Base-by-base conservation (phyloP, 2,113 vertebrate species). In the Callaeas wilsoni region DNA sequence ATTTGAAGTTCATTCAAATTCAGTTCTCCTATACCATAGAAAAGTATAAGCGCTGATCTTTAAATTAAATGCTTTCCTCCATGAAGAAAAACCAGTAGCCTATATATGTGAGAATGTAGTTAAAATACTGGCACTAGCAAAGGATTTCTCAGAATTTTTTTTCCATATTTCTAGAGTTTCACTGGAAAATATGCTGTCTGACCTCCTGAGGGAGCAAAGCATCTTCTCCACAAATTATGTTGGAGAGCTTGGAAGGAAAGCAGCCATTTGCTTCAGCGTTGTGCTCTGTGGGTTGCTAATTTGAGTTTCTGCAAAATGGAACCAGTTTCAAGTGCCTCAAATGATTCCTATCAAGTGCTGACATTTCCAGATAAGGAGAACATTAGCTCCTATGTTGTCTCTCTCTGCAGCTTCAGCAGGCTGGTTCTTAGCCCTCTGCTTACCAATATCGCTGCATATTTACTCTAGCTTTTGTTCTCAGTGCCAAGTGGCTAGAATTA, bases 181-280 rank as follows among this genome's bases (percentile, higher is more conserved):
- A 87, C 80, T 90, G 79, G 92, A 92, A 96, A 97, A 97, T 96
- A 95, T 92, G 80, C 93, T 89, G 86, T 96, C 65, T 96, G 96
- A 96, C 96, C 95, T 97, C 94, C 88, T 96, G 92, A 96, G 94
- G 96, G 96, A 96, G 96, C 94, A 97, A 96, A 97, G 92, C 70
- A 93, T 96, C 96, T 96, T 96, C 96, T 96, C 84, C 96, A 87
- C 92, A 82, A 87, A 95, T 76, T 78, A 87, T 37, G 33, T 62
- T 95, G 90, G 76, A 96, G 95, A 84, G 69, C 71, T 78, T 95
- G 82, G 86, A 86, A 89, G 65, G 73, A 88, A 93, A 96, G 88
- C 93, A 90, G 96, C 94, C 95, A 95, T 96, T 96, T 96, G 84
- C 93, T 96, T 92, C 30, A 1, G 65, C 7, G 1, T 84, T 84